Conservation (phyloP, 1,140 invertebrate genomes). For the Branchinecta lindahli region DNA sequence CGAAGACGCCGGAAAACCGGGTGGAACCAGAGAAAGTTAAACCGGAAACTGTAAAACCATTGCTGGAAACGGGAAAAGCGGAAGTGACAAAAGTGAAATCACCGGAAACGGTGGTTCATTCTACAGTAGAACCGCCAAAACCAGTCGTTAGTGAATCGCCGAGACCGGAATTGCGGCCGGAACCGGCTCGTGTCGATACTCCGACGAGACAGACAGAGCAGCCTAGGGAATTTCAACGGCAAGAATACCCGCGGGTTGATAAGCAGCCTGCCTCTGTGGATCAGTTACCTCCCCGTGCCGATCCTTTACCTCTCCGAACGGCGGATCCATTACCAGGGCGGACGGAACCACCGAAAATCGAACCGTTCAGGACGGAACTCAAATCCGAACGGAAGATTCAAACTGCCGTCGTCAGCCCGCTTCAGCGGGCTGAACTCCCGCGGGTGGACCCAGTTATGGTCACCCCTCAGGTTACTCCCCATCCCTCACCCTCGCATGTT, state of each 20-base stretch:
- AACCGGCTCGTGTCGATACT: background rate
- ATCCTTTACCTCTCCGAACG: no score
- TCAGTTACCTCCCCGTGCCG: no score
- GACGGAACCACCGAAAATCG: background rate
- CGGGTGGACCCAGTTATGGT: background rate
- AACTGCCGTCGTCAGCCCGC: background rate
- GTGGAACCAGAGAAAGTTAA: background rate
- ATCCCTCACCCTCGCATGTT: background rate
- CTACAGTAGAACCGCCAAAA: background rate
- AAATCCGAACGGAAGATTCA: constrained; percentile 3
- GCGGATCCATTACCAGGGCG: no score
- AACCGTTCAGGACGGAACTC: background rate
- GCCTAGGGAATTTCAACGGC: no score
- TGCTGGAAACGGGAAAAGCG: background rate
- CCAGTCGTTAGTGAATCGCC: background rate
- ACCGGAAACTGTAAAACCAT: background rate
- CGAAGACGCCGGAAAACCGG: background rate
- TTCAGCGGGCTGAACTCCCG: background rate
- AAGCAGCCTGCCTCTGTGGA: no score
- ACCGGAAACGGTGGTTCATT: background rate
- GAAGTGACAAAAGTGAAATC: background rate
- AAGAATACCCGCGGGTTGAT: no score
- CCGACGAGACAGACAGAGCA: background rate
- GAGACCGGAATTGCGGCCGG: background rate
- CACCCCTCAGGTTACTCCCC: background rate